phyloP scores from a whole-genome alignment of 2,888 invertebrate genomes.

The Drosophila lutescens region DNA sequence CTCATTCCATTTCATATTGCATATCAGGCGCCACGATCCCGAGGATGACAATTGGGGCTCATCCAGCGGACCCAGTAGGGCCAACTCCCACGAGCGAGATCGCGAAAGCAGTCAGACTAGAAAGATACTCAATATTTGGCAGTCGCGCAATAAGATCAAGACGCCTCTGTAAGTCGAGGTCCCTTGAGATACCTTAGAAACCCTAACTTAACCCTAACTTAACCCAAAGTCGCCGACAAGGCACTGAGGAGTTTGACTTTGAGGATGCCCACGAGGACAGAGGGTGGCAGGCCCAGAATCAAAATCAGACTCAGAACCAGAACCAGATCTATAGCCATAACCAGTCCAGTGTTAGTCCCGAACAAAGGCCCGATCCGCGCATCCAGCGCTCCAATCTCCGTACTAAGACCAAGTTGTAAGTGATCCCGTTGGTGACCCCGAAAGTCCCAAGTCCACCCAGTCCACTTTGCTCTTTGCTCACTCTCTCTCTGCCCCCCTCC shows the following conservation, averaged over 20 bases:
- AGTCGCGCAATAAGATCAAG: conserved; percentile 62
- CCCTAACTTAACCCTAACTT: not conserved
- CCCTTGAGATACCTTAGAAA: not conserved
- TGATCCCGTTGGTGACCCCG: conserved; percentile 25
- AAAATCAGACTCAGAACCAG: conserved; percentile 2
- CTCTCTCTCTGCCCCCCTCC: conserved; percentile 28
- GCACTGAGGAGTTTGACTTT: conserved; percentile 77
- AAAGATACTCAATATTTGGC: conserved; percentile 67
- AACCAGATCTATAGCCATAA: conserved; percentile 6
- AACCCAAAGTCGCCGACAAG: conserved; percentile 66
- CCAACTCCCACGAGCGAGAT: conserved; percentile 78
- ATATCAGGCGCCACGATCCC: conserved; percentile 66
- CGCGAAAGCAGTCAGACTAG: conserved; percentile 70
- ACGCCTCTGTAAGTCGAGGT: conserved; percentile 66
- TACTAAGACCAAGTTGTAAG: conserved; percentile 74
- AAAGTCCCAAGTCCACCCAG: not conserved
- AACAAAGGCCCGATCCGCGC: conserved; percentile 45
- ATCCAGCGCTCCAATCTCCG: conserved; percentile 57
- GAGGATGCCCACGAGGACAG: conserved; percentile 61
- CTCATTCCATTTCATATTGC: conserved; percentile 9
- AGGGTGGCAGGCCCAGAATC: conserved; percentile 60
- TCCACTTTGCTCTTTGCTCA: conserved; percentile 7
- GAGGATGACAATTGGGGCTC: conserved; percentile 81
- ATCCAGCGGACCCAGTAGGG: conserved; percentile 77
- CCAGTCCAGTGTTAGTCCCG: conserved; percentile 58